A percentile compares a stretch with the other conserved stretches of the same genome.
These are phyloP conservation scores for Micrasema longulum DNA, from an alignment of 1,140 invertebrate species.

Conservation along the genomic window DNA sequence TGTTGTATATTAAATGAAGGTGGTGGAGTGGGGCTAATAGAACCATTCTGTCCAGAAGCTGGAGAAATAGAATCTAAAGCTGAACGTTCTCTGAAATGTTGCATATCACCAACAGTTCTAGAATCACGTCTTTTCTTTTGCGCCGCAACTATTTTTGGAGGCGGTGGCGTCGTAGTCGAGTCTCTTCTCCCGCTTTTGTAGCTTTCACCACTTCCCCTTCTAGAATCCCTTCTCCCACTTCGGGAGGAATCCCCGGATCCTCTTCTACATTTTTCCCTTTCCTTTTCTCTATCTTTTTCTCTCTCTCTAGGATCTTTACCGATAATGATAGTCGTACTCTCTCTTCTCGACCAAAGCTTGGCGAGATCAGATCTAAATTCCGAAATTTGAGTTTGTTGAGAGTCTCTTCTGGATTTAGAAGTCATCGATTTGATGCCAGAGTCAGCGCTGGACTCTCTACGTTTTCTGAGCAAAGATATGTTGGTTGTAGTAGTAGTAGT, in stretches of 20 bases:
- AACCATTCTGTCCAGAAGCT: conserved; percentile 25
- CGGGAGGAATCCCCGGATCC: conserved; percentile 66
- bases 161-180: conserved; percentile 70
- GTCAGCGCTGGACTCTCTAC: conserved; percentile 85
- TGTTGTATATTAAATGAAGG: conserved; percentile 58
- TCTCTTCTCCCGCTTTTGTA: conserved; percentile 71
- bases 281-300: conserved; percentile 59
- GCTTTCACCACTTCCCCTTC: conserved; percentile 59
- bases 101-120: conserved; percentile 54
- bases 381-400: conserved; percentile 72
- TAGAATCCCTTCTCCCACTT: conserved; percentile 61
- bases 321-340: conserved; percentile 67
- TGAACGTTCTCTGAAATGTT: conserved; percentile 49
- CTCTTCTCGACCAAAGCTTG: conserved; percentile 75
- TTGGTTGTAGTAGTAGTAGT: conserved; percentile 57
- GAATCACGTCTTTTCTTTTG: conserved; percentile 76
- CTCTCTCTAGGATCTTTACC: conserved; percentile 62
- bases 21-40: conserved; percentile 48
- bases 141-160: conserved; percentile 71
- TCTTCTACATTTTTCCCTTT: conserved; percentile 65
- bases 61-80: conserved; percentile 36
- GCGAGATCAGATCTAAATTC: conserved; percentile 80
- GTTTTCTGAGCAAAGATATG: conserved; percentile 67
- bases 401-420: conserved; percentile 78
- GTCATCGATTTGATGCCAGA: conserved; percentile 82